Percentiles rank a stretch among this genome's conserved stretches.
Conservation (phyloP, 1,140 invertebrate species). For the Goniozus legneri region DNA sequence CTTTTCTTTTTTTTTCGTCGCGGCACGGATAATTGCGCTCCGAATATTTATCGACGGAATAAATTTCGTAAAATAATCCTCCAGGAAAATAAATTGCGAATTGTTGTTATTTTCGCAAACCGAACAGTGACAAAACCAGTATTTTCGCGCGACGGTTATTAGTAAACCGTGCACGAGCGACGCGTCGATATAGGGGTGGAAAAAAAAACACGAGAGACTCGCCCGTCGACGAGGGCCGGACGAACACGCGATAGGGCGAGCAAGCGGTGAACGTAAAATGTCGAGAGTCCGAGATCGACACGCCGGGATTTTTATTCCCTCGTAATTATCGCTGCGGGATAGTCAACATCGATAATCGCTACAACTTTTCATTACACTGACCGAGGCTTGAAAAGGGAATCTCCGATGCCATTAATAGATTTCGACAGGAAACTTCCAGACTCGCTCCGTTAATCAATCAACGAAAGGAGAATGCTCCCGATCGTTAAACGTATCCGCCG, state of each 20-base stretch:
- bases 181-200: slow-evolving; percentile 13
- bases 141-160: slow-evolving; percentile 19
- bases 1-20: slow-evolving; percentile 1
- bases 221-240: slow-evolving; percentile 7
- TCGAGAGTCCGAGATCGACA: slow-evolving; percentile 29
- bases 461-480: too few species aligned
- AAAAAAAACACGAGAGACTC: slow-evolving; percentile 15
- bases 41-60: too few species aligned
- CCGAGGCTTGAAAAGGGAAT: too few species aligned
- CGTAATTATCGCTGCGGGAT: slow-evolving; percentile 38
- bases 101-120: too few species aligned
- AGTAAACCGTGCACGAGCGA: slow-evolving; percentile 14
- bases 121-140: background rate
- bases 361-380: slow-evolving; percentile 16
- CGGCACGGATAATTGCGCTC: background rate
- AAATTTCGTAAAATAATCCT: too few species aligned
- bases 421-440: too few species aligned
- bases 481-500: too few species aligned
- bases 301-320: slow-evolving; percentile 37
- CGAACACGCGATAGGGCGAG: slow-evolving; percentile 11
- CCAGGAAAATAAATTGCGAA: too few species aligned
- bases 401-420: too few species aligned
- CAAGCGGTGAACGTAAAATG: slow-evolving; percentile 19
- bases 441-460: too few species aligned
- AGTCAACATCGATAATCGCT: slow-evolving; percentile 20